Base-by-base conservation (phyloP, 2,888 invertebrate genomes). In the Dryocosmus kuriphilus region DNA sequence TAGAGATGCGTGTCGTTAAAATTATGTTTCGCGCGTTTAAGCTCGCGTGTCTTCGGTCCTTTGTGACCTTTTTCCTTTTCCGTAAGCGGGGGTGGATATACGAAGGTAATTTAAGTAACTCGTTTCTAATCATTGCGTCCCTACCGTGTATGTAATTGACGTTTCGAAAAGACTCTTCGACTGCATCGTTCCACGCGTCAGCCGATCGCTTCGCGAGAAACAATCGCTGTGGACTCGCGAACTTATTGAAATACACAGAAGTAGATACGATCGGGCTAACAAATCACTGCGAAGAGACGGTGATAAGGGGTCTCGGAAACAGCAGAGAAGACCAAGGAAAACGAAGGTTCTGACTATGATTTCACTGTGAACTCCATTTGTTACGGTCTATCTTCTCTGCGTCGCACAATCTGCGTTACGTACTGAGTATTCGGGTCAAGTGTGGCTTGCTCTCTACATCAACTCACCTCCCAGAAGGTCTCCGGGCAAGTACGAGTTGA, bases 381-480 rank as follows among this genome's bases (percentile, higher is more conserved):
- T 27, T 51, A 32, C 30, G 30, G 71, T 71, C 71, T 51, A 30
- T 71, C 51, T n/a, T 51, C 46, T 71, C 46, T 71, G 32, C 51
- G 51, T 71, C 71, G 71, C 71, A 55, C 32, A 71, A 71, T n/a
- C 30, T 71, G 71, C 30, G 27, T 71, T 71, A 71, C 71, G 32
- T 71, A 46, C 32, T 71, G 71, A 71, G 51, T 71, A 71, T 71
- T 57, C 80, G 83, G 80, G 79, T 82, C 65, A 79, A 74, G 76
- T 55, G 77, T 55, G 77, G 73, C 79, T 81, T 76, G 79, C 77
- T 83, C 86, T 92, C 94, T 95, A 96, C 94, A 96, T 96, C 91
- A 96, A 95, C 94, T 96, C 97, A 90, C 96, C 96, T 92, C 96
- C 96, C 92, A 97, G 95, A 90, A 97, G 94, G 92, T 97, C 97